These are phyloP conservation scores for Epistrophella euchroma DNA, from an alignment of 2,888 invertebrate genomes.

Conservation along the genomic window DNA sequence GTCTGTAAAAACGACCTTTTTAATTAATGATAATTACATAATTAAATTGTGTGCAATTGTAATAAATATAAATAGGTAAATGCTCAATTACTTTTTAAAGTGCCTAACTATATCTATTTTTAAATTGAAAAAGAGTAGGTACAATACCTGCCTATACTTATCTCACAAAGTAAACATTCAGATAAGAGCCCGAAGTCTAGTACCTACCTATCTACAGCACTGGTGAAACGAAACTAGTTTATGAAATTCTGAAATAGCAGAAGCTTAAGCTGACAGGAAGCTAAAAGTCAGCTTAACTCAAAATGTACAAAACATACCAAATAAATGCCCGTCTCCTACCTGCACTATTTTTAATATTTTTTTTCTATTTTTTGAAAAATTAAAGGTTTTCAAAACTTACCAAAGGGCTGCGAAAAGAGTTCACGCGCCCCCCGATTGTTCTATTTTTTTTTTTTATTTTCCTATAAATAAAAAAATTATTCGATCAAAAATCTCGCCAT, in stretches of 20 bases:
- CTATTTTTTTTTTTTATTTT: slow-evolving; percentile 28
- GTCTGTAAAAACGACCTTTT: slow-evolving; percentile 10
- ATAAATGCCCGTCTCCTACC: too few species aligned
- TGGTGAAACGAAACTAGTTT: slow-evolving; percentile 46
- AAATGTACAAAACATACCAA: too few species aligned
- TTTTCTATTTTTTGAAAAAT: background rate
- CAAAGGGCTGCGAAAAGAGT: slow-evolving; percentile 65
- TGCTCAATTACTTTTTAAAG: slow-evolving; percentile 56
- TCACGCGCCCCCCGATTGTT: slow-evolving; percentile 56
- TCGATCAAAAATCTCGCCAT: slow-evolving; percentile 31
- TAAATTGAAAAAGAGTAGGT: slow-evolving; percentile 28
- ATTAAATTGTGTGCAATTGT: slow-evolving; percentile 22
- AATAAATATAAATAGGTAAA: slow-evolving; percentile 60
- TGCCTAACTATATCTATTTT: slow-evolving; percentile 61
- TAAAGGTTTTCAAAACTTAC: slow-evolving; percentile 65
- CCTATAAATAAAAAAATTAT: slow-evolving; percentile 28
- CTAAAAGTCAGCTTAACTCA: slow-evolving; percentile 17
- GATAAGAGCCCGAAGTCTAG: slow-evolving; percentile 44
- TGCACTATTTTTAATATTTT: background rate
- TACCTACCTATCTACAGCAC: background rate
- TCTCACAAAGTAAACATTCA: slow-evolving; percentile 40
- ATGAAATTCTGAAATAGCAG: slow-evolving; percentile 17
- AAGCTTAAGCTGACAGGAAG: background rate
- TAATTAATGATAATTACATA: slow-evolving; percentile 24
- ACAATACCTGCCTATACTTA: slow-evolving; percentile 30